phyloP scores from a whole-genome alignment of 2,797 vertebrate species.

The Aselliscus stoliczkanus region DNA sequence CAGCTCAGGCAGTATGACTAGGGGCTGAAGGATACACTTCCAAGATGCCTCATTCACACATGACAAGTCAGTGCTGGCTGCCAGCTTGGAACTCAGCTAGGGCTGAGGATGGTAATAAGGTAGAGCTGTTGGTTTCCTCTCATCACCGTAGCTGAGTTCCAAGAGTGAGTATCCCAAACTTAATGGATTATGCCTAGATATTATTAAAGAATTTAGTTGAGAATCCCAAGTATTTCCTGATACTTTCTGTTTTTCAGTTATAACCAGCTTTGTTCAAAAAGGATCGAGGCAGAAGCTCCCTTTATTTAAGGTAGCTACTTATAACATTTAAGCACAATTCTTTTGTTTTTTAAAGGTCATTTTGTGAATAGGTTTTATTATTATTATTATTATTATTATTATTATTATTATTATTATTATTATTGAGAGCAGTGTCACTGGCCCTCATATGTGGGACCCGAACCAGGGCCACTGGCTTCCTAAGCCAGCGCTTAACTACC shows the following conservation, averaged over 20 bases:
- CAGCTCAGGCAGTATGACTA: not conserved
- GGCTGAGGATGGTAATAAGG: not conserved
- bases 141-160: not conserved
- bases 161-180: not conserved
- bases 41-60: constrained; percentile 22
- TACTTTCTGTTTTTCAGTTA: constrained; percentile 5
- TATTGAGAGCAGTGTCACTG: too few species aligned
- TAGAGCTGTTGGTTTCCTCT: not conserved
- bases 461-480: too few species aligned
- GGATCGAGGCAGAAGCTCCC: not conserved
- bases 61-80: not conserved
- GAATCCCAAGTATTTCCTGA: not conserved
- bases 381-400: too few species aligned
- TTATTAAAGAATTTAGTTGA: constrained; percentile 32
- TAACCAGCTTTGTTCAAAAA: constrained; percentile 18
- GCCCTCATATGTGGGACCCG: too few species aligned
- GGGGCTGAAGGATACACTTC: not conserved
- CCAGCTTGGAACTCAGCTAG: not conserved
- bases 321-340: not conserved
- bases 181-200: constrained; percentile 13
- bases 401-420: too few species aligned
- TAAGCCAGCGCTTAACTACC: too few species aligned
- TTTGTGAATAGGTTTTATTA: too few species aligned
- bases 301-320: not conserved
- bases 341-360: too few species aligned